Percentiles rank a stretch among this genome's conserved stretches.
These are phyloP conservation scores for Biston stratarius DNA, from an alignment of 2,888 invertebrate species.

Conservation along the genomic window DNA sequence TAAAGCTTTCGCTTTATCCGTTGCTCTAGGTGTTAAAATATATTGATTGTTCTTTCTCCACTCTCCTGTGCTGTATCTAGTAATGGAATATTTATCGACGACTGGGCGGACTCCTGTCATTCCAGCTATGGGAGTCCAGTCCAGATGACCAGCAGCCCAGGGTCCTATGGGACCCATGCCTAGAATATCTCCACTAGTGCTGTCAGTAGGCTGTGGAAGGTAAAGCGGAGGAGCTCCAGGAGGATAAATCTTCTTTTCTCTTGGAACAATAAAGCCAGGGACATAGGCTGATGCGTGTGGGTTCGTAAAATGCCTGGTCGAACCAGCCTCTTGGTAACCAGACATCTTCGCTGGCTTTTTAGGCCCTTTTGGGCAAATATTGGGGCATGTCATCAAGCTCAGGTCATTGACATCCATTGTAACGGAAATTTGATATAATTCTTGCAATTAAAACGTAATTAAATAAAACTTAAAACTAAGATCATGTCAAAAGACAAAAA, in stretches of 20 bases:
- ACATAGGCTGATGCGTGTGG: conserved; percentile 59
- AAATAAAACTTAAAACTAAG: conserved; percentile 36
- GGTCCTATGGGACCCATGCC: conserved; percentile 85
- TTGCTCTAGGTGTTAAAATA: conserved; percentile 72
- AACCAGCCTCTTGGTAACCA: conserved; percentile 53
- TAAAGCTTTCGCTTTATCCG: conserved; percentile 65
- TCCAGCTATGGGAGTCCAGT: conserved; percentile 91
- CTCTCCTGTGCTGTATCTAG: conserved; percentile 90
- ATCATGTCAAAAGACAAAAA: conserved; percentile 12
- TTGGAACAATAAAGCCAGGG: conserved; percentile 70
- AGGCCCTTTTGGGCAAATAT: conserved; percentile 62
- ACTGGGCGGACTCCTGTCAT: conserved; percentile 91
- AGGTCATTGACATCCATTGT: conserved; percentile 53
- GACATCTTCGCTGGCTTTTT: not conserved
- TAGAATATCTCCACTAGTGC: conserved; percentile 75
- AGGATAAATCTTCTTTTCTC: conserved; percentile 64
- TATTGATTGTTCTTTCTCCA: conserved; percentile 89
- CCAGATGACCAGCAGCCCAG: conserved; percentile 91
- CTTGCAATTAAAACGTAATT: conserved; percentile 33
- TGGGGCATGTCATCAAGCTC: conserved; percentile 62
- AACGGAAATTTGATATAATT: conserved; percentile 55
- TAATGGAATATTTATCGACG: conserved; percentile 92
- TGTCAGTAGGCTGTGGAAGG: conserved; percentile 75
- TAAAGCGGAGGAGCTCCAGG: conserved; percentile 73
- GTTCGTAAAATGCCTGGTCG: conserved; percentile 43